These are phyloP conservation scores for Ctenosaura bakeri DNA, from an alignment of 2,797 vertebrate species.

Conservation along the genomic window DNA sequence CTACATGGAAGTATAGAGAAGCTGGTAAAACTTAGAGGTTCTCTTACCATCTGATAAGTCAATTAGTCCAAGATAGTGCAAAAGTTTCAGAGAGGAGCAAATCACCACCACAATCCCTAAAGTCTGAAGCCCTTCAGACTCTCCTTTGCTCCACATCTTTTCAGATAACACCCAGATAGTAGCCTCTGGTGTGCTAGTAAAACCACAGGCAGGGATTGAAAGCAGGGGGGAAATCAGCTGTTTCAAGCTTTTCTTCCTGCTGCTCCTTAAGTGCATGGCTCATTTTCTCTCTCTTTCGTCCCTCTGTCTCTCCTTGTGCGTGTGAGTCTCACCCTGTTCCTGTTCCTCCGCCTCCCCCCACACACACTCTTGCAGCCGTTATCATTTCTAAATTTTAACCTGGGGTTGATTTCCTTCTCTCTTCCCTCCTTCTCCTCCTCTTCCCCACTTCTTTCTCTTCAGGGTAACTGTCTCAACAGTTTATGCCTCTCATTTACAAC, in stretches of 20 bases:
- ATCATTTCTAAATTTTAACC: conserved; percentile 43
- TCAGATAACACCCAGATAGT: conserved; percentile 34
- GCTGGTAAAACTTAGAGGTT: conserved; percentile 52
- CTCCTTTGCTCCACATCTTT: conserved; percentile 80
- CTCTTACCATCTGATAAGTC: conserved; percentile 83
- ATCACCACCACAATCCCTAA: conserved; percentile 82
- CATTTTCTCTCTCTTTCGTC: conserved; percentile 60
- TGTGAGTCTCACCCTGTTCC: conserved; percentile 48
- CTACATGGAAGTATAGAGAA: conserved; percentile 52
- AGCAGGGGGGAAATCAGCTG: conserved; percentile 56
- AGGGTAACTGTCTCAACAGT: conserved; percentile 48
- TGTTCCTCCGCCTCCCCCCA: conserved; percentile 15
- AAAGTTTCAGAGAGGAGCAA: conserved; percentile 84
- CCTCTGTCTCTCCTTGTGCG: conserved; percentile 26
- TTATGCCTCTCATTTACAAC: conserved; percentile 53
- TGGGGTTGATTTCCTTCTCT: conserved; percentile 48
- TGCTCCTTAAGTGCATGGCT: conserved; percentile 57
- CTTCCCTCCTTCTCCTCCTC: conserved; percentile 11
- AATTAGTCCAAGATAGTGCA: conserved; percentile 83
- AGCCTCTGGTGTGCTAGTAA: conserved; percentile 41
- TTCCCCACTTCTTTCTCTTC: conserved; percentile 11
- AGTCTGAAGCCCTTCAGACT: conserved; percentile 83
- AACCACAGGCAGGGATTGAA: conserved; percentile 49
- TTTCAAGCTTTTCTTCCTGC: conserved; percentile 58
- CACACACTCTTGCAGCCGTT: neutral